Conservation (phyloP, 2,113 vertebrate species). For the Laterallus jamaicensis region DNA sequence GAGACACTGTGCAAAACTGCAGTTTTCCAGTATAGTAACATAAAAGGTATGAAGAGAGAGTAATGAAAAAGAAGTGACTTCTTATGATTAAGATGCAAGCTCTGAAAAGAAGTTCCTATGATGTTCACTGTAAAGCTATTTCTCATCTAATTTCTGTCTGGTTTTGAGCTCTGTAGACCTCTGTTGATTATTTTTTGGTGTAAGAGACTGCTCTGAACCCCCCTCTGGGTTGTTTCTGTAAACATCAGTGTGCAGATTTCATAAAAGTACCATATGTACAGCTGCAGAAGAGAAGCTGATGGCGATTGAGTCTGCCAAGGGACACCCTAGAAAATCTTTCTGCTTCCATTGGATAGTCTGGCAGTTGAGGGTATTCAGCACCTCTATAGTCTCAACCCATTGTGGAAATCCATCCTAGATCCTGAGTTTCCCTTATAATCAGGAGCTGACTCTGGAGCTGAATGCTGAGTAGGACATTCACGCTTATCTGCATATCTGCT, state of each 20-base stretch:
- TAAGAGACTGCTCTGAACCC: background rate
- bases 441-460: conserved; percentile 8
- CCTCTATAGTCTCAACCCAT: background rate
- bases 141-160: background rate
- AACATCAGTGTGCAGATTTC: background rate
- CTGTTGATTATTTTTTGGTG: background rate
- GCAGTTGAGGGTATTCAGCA: background rate
- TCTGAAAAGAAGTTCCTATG: background rate
- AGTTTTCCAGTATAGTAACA: background rate
- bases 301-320: background rate
- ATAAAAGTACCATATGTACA: background rate
- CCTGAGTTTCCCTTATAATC: background rate
- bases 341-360: background rate
- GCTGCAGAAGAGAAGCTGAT: background rate
- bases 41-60: background rate
- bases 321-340: background rate
- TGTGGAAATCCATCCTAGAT: background rate
- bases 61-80: background rate
- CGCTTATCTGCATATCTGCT: conserved; percentile 55
- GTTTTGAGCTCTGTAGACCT: background rate
- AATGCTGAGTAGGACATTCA: conserved; percentile 30
- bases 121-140: background rate
- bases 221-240: background rate
- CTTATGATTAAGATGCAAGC: background rate
- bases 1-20: background rate